These are phyloP conservation scores for Polymixis lichenea DNA, from an alignment of 2,888 invertebrate genomes.

Conservation along the genomic window DNA sequence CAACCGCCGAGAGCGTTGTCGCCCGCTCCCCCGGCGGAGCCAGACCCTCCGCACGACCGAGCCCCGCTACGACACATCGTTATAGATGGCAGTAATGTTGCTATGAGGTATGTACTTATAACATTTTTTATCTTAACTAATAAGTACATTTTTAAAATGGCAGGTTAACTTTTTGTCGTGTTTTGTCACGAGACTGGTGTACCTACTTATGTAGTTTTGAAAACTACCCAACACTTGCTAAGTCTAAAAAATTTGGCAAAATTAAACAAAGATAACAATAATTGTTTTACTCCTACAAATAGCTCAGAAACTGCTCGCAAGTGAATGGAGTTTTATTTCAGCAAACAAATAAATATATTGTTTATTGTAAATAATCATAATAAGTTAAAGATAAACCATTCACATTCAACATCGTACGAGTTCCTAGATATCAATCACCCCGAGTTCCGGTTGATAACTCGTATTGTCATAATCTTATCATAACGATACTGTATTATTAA, in stretches of 20 bases:
- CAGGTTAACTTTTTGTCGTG: neutral
- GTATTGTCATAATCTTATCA: slow-evolving; percentile 59
- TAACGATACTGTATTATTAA: slow-evolving; percentile 37
- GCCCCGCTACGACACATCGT: slow-evolving; percentile 93
- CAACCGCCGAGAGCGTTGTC: slow-evolving; percentile 83
- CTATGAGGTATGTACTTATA: slow-evolving; percentile 93
- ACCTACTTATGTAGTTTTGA: neutral
- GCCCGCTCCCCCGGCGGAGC: slow-evolving; percentile 79
- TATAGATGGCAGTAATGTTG: slow-evolving; percentile 98
- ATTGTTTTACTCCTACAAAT: neutral
- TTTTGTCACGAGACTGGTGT: neutral
- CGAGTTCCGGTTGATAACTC: slow-evolving; percentile 63
- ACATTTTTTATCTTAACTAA: neutral
- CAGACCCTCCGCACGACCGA: slow-evolving; percentile 81
- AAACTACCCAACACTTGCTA: neutral
- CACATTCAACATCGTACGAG: slow-evolving; percentile 41
- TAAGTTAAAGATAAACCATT: slow-evolving; percentile 48
- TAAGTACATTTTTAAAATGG: neutral
- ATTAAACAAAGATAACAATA: neutral
- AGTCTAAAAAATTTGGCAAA: neutral
- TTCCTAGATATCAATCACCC: slow-evolving; percentile 42
- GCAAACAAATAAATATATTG: slow-evolving; percentile 17
- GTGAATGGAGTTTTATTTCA: slow-evolving; percentile 9
- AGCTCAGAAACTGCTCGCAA: neutral
- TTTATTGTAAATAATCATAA: slow-evolving; percentile 40